Evolutionary conservation across 2,888 invertebrate genomes (phyloP).

Genomic region (Melanchra persicariae): DNA sequence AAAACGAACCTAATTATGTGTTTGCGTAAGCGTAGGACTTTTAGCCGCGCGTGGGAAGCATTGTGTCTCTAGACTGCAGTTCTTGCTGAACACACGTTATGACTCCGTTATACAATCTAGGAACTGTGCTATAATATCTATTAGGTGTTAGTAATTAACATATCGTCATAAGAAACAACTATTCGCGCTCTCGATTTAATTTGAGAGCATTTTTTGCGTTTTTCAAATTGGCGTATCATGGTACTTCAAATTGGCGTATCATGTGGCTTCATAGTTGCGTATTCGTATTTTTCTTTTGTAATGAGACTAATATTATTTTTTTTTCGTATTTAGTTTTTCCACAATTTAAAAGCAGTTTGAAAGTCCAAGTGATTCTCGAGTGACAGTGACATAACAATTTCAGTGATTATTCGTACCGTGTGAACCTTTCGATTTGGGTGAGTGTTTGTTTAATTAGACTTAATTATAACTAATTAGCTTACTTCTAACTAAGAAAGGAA

Average conservation of each 20-base stretch:
- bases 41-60: constrained; percentile 75
- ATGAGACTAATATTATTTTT: constrained; percentile 40
- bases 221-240: constrained; percentile 32
- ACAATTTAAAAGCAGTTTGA: constrained; percentile 70
- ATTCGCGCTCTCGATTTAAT: constrained; percentile 27
- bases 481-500: constrained; percentile 51
- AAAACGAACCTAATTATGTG: constrained; percentile 80
- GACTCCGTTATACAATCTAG: constrained; percentile 81
- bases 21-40: constrained; percentile 82
- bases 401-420: constrained; percentile 70
- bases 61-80: constrained; percentile 71
- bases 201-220: constrained; percentile 21
- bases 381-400: constrained; percentile 74
- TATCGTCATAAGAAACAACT: constrained; percentile 50
- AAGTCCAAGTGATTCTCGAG: constrained; percentile 68
- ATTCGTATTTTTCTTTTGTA: constrained; percentile 15
- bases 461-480: constrained; percentile 60
- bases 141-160: constrained; percentile 60
- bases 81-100: constrained; percentile 77
- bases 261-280: constrained; percentile 3
- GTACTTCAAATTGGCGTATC: constrained; percentile 23
- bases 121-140: constrained; percentile 74
- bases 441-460: constrained; percentile 69
- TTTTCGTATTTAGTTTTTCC: constrained; percentile 54
- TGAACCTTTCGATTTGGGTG: constrained; percentile 75